A percentile compares a stretch with the other conserved stretches of the same genome.
Conservation (phyloP, 2,888 invertebrate species). For the Chymomyza fuscimana region DNA sequence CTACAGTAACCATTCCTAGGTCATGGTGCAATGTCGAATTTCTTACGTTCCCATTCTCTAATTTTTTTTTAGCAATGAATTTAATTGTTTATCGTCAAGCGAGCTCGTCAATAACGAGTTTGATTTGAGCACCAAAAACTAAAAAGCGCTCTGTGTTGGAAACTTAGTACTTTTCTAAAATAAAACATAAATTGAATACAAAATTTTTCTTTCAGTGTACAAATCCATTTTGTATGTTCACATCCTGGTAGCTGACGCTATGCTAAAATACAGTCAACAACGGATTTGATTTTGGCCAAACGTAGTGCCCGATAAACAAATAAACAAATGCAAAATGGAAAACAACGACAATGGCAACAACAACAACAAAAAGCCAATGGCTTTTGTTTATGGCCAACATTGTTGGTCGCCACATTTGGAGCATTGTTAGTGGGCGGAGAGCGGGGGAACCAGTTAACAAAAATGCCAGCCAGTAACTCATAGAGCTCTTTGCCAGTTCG, state of each 20-base stretch:
- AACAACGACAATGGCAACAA: background rate
- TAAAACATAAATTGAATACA: no score
- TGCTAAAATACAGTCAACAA: slow-evolving; percentile 26
- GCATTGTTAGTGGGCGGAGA: background rate
- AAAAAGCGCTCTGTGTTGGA: no score
- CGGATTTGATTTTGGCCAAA: slow-evolving; percentile 61
- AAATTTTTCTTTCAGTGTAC: background rate
- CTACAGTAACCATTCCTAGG: no score
- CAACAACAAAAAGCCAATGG: slow-evolving; percentile 6
- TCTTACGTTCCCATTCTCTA: no score
- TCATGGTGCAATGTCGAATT: no score
- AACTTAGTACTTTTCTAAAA: no score
- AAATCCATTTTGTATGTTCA: background rate
- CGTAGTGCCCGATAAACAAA: slow-evolving; percentile 50
- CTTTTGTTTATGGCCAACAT: slow-evolving; percentile 10
- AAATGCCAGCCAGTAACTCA: slow-evolving; percentile 41
- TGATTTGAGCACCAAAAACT: no score
- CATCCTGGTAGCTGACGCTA: background rate
- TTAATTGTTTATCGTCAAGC: no score
- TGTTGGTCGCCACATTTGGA: background rate
- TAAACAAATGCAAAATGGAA: slow-evolving; percentile 38
- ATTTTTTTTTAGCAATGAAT: no score
- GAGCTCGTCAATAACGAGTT: no score
- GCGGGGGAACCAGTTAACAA: slow-evolving; percentile 24
- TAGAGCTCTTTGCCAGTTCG: slow-evolving; percentile 17